phyloP scores from a whole-genome alignment of 2,797 vertebrate genomes.

The Poeciliopsis turneri region DNA sequence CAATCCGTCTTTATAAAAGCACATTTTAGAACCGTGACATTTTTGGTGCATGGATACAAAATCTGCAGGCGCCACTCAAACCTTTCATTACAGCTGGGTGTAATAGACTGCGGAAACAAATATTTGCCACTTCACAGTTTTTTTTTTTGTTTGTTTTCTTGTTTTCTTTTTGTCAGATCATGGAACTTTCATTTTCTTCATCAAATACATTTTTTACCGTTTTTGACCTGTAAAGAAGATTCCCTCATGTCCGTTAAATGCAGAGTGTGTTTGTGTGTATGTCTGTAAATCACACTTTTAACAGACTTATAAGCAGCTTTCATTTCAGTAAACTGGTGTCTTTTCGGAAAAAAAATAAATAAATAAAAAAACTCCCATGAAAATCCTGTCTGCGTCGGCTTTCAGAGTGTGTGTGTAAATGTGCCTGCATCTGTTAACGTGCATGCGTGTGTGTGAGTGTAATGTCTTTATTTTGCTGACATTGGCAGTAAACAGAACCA shows the following conservation, averaged over 20 bases:
- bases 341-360: not conserved
- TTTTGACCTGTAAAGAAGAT: not conserved
- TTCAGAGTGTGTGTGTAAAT: not conserved
- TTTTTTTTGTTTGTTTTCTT: not conserved
- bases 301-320: conserved; percentile 4
- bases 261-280: not conserved
- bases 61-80: not conserved
- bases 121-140: not conserved
- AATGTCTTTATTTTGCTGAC: conserved; percentile 40
- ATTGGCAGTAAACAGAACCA: conserved; percentile 49
- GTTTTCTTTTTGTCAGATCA: not conserved
- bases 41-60: not conserved
- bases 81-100: not conserved
- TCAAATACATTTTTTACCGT: not conserved
- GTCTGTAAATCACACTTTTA: not conserved
- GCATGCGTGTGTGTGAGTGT: not conserved
- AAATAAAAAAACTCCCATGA: not conserved
- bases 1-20: not conserved
- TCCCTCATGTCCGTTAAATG: not conserved
- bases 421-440: not conserved
- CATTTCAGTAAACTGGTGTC: not conserved
- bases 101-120: not conserved
- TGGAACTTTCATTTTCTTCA: not conserved
- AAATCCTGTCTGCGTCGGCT: conserved; percentile 10
- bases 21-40: not conserved